Evolutionary conservation across 2,888 invertebrate genomes (phyloP).

Genomic region (Drosophila falleni): DNA sequence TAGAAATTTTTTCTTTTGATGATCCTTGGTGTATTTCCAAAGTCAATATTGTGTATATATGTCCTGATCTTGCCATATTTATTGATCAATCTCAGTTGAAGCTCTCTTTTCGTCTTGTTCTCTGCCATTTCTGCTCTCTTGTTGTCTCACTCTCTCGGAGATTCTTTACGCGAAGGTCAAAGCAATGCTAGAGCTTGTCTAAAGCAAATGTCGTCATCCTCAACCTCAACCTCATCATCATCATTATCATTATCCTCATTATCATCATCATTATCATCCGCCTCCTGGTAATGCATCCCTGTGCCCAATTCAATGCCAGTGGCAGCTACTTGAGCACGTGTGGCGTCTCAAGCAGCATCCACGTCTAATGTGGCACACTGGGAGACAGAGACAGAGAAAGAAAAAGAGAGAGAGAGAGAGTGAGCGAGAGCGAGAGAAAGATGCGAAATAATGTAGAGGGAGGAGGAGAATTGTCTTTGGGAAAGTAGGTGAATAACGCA

Average conservation of each 20-base stretch:
- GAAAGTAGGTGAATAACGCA: slow-evolving; percentile 73
- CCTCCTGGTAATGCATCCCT: slow-evolving; percentile 21
- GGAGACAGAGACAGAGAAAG: not conserved
- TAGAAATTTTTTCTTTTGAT: not conserved
- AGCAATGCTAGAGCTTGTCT: slow-evolving; percentile 20
- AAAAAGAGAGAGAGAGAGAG: not conserved
- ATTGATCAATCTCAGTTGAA: not conserved
- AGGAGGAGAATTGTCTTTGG: slow-evolving; percentile 18
- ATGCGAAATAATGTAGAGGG: not conserved
- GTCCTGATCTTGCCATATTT: not conserved
- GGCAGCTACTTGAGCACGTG: slow-evolving; percentile 75
- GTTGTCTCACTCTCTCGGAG: not conserved
- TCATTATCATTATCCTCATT: too few relatives aligned
- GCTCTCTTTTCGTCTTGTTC: not conserved
- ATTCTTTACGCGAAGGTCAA: slow-evolving; percentile 39
- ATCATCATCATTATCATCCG: not conserved
- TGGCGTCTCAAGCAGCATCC: slow-evolving; percentile 69
- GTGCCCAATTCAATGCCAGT: slow-evolving; percentile 38
- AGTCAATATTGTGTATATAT: not conserved
- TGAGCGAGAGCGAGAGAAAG: not conserved
- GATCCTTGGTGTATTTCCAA: too few relatives aligned
- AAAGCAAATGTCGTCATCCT: slow-evolving; percentile 6
- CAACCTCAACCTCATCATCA: too few relatives aligned
- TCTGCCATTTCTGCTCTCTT: not conserved
- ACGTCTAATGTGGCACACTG: slow-evolving; percentile 48